Percentiles rank a stretch among this genome's conserved stretches.
These are phyloP conservation scores for Rhadinocentrus ornatus DNA, from an alignment of 2,797 vertebrate species.

Conservation along the genomic window DNA sequence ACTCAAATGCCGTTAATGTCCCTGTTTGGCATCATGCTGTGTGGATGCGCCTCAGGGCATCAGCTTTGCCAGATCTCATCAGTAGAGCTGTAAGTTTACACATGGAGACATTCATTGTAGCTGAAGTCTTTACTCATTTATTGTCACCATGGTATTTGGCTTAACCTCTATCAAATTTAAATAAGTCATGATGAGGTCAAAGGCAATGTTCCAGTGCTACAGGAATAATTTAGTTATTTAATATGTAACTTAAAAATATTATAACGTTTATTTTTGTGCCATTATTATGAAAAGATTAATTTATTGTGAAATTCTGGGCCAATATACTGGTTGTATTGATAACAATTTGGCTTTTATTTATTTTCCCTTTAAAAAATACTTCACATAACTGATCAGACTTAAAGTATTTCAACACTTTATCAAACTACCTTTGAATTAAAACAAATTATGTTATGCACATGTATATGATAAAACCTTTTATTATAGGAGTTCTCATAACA, in stretches of 20 bases:
- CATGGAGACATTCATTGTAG: slow-evolving; percentile 58
- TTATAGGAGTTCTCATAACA: too few relatives aligned
- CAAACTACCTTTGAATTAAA: background rate
- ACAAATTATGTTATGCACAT: too few relatives aligned
- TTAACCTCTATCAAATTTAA: slow-evolving; percentile 61
- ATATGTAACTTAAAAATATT: background rate
- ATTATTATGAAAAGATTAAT: background rate
- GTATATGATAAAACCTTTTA: too few relatives aligned
- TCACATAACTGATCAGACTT: background rate
- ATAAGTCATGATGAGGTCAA: slow-evolving; percentile 42
- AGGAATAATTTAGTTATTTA: slow-evolving; percentile 3
- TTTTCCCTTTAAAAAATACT: too few relatives aligned
- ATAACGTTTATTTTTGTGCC: background rate
- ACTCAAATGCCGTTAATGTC: slow-evolving; percentile 65
- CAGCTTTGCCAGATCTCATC: slow-evolving; percentile 63
- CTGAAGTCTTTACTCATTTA: slow-evolving; percentile 57
- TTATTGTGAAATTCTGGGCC: background rate
- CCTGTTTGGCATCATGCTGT: slow-evolving; percentile 67
- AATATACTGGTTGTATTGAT: background rate
- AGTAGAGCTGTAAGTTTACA: slow-evolving; percentile 60
- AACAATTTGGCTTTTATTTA: background rate
- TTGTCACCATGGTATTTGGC: slow-evolving; percentile 70
- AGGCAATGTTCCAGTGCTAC: slow-evolving; percentile 18
- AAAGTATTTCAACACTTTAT: background rate
- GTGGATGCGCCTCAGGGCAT: slow-evolving; percentile 62